Evolutionary conservation across 2,888 invertebrate genomes (phyloP), one percentile per base, ranked within the genome.

Genomic region (Endomychus coccineus): DNA sequence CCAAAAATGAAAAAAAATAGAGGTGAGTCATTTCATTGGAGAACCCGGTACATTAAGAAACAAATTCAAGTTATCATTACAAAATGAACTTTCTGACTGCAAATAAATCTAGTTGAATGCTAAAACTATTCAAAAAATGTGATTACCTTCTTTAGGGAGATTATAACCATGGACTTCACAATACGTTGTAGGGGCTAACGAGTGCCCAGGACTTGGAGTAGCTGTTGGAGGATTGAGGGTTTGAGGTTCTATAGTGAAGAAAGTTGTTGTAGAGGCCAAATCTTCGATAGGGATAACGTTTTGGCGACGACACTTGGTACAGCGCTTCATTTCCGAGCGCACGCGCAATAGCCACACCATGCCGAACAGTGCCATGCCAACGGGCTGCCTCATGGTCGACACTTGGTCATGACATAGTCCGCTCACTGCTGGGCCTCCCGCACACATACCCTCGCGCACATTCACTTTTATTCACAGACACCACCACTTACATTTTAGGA

Each of bases 311-410:
- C 80, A 80, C 58, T 79, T 80, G 38, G 80, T 75, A 68, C 81
- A 82, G 48, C 80, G 77, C 64, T 82, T 81, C 67, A 83, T 77
- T 62, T 83, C 83, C 54, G 82, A 79, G 66, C 83, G 81, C 67
- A 84, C 80, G 58, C 83, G 80, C 65, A 84, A 68, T 67, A 84
- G 74, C 84, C 84, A 84, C 70, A 83, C 83, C 77, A 84, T 80
- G 69, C 84, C 84, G 74, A 85, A 84, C 59, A 84, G 78, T 74
- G 85, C 85, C 84, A 84, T 84, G 73, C 75, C 77, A 61, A 40
- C 45, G 42, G 54, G 53, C 47, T 50, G 53, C 54, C 48, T 58
- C 58, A 59, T 59, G 52, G 54, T 49, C 45, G 43, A 42, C 46
- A 34, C 40, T 40, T 36, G 48, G 42, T 46, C 53, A 54, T 54